phyloP scores from a whole-genome alignment of 1,140 invertebrate genomes.

The Neoseiulus cucumeris region DNA sequence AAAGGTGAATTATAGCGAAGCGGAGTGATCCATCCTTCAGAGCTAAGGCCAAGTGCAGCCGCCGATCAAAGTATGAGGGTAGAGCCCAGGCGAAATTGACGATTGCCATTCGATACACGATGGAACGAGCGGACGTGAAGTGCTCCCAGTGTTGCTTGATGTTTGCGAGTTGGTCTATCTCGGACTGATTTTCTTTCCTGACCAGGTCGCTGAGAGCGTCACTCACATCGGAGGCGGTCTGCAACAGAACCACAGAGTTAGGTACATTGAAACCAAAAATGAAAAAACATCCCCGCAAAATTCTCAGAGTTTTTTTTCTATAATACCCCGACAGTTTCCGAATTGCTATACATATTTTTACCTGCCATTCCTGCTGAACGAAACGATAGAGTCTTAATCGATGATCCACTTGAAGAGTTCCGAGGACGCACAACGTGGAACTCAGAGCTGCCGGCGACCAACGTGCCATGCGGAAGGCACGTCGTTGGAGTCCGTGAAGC shows the following conservation, averaged over 20 bases:
- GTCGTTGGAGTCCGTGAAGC: not conserved
- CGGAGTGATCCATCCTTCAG: not conserved
- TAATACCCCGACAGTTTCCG: no score
- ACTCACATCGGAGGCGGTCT: not conserved
- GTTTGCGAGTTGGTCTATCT: not conserved
- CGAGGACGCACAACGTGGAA: not conserved
- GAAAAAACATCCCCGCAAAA: no score
- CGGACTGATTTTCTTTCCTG: not conserved
- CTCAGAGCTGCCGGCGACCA: not conserved
- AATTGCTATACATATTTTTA: not conserved
- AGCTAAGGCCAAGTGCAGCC: not conserved
- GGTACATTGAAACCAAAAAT: no score
- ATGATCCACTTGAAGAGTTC: not conserved
- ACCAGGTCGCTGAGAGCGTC: not conserved
- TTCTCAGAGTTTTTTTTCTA: no score
- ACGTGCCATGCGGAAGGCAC: not conserved
- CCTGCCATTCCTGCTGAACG: not conserved
- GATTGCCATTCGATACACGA: not conserved
- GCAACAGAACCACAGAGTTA: no score
- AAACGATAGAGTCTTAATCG: not conserved
- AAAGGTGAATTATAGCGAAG: not conserved
- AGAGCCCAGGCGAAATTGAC: not conserved
- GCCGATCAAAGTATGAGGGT: not conserved
- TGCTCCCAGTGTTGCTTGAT: not conserved
- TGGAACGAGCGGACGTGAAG: not conserved